These are phyloP conservation scores for Macropis europaea DNA, from an alignment of 2,888 invertebrate species.

Conservation along the genomic window DNA sequence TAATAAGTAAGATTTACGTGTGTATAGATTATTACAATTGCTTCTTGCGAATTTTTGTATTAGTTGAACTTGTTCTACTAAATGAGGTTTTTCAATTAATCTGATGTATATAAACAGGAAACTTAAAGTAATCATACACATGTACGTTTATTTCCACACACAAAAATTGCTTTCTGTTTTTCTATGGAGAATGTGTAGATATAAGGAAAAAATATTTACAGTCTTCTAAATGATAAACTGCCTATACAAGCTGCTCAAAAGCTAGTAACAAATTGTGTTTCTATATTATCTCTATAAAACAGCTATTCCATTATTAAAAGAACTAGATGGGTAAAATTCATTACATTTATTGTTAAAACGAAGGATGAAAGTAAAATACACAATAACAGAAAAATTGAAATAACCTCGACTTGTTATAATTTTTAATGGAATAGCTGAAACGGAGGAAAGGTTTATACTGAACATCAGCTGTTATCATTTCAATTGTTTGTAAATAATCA, in stretches of 20 bases:
- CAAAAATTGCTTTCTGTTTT: neutral
- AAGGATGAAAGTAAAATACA: neutral
- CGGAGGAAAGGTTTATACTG: neutral
- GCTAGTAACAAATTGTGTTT: neutral
- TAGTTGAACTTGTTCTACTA: neutral
- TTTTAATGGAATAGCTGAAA: neutral
- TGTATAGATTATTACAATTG: slow-evolving; percentile 7
- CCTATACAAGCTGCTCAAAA: slow-evolving; percentile 5
- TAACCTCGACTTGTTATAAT: neutral
- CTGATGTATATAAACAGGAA: neutral
- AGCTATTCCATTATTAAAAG: neutral
- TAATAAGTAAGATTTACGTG: slow-evolving; percentile 16
- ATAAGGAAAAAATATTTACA: neutral
- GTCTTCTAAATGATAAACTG: slow-evolving; percentile 5
- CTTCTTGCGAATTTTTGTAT: slow-evolving; percentile 1
- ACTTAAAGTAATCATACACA: neutral
- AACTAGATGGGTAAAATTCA: neutral
- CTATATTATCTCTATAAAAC: neutral
- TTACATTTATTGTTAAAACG: neutral
- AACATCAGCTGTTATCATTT: neutral
- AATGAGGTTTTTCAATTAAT: slow-evolving; percentile 1
- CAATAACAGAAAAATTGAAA: neutral
- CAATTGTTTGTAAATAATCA: slow-evolving; percentile 21
- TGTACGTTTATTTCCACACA: neutral
- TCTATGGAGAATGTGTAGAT: neutral